A percentile compares a stretch with the other conserved stretches of the same genome.
Evolutionary conservation across 2,888 invertebrate species (phyloP).

Genomic region (Galeruca laticollis): DNA sequence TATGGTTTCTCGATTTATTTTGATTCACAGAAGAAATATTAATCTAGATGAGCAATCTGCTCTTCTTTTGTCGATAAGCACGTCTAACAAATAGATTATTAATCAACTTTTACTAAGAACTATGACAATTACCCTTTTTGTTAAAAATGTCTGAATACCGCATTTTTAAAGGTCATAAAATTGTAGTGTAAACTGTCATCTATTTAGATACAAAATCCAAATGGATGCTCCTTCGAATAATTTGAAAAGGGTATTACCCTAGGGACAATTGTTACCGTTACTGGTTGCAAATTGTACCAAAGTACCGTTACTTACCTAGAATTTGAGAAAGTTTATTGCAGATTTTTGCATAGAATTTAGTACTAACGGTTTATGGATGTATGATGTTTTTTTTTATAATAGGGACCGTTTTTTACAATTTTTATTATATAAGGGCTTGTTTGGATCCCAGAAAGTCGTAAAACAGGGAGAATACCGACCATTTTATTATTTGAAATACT

Average conservation of each 20-base stretch:
- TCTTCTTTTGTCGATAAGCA: too few species aligned
- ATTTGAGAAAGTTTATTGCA: slow-evolving; percentile 18
- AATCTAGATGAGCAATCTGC: too few species aligned
- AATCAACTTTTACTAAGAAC: neutral
- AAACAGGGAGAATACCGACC: neutral
- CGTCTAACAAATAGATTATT: neutral
- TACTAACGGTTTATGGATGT: slow-evolving; percentile 40
- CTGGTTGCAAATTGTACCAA: slow-evolving; percentile 28
- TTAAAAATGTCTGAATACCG: neutral
- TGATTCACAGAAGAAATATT: neutral
- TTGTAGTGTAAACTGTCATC: neutral
- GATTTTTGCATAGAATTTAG: slow-evolving; percentile 31
- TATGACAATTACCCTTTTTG: slow-evolving; percentile 1
- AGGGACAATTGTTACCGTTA: slow-evolving; percentile 28
- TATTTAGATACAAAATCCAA: neutral
- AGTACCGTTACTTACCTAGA: slow-evolving; percentile 38
- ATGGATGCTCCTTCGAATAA: neutral
- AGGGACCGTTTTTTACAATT: slow-evolving; percentile 17
- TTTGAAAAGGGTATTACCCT: slow-evolving; percentile 15
- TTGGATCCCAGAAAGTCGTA: slow-evolving; percentile 4
- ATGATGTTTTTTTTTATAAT: slow-evolving; percentile 36
- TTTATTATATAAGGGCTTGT: slow-evolving; percentile 8
- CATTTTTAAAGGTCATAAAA: neutral
- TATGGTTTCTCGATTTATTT: neutral
- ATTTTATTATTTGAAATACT: neutral